phyloP scores from a whole-genome alignment of 2,888 invertebrate species.

The Beris chalybata region DNA sequence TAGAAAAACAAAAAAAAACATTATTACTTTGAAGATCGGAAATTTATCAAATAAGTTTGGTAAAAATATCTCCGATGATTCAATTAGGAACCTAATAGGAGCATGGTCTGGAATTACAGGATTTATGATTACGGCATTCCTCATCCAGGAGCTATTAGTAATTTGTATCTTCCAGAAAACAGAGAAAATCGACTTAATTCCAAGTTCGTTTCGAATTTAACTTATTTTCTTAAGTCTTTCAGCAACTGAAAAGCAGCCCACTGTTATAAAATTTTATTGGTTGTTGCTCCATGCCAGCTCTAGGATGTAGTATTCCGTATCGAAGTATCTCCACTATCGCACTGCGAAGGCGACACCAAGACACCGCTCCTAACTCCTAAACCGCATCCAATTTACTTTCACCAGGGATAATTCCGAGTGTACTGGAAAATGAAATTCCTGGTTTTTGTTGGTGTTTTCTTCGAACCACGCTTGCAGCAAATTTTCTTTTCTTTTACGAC shows the following conservation, averaged over 20 bases:
- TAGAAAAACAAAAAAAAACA: too few relatives aligned
- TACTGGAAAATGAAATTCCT: constrained; percentile 34
- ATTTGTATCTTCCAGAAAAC: too few relatives aligned
- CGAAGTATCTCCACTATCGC: neutral
- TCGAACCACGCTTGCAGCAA: constrained; percentile 29
- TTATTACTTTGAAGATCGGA: too few relatives aligned
- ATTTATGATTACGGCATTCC: too few relatives aligned
- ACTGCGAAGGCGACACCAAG: neutral
- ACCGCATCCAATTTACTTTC: constrained; percentile 36
- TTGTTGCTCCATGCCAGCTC: neutral
- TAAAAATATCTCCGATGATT: too few relatives aligned
- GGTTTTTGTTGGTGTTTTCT: constrained; percentile 5
- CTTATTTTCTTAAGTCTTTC: too few relatives aligned
- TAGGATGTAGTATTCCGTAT: neutral
- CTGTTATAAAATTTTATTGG: constrained; percentile 17
- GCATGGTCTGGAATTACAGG: too few relatives aligned
- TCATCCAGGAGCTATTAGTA: too few relatives aligned
- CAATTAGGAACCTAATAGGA: too few relatives aligned
- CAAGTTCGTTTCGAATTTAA: too few relatives aligned
- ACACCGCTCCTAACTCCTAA: constrained; percentile 14
- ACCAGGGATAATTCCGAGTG: constrained; percentile 31
- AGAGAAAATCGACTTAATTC: too few relatives aligned
- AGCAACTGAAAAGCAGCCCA: neutral
- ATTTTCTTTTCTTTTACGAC: constrained; percentile 35
- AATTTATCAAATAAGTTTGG: too few relatives aligned